Percentiles rank a stretch among this genome's conserved stretches.
Conservation (phyloP, 2,113 vertebrate genomes). For the Zosterops hypoxanthus region DNA sequence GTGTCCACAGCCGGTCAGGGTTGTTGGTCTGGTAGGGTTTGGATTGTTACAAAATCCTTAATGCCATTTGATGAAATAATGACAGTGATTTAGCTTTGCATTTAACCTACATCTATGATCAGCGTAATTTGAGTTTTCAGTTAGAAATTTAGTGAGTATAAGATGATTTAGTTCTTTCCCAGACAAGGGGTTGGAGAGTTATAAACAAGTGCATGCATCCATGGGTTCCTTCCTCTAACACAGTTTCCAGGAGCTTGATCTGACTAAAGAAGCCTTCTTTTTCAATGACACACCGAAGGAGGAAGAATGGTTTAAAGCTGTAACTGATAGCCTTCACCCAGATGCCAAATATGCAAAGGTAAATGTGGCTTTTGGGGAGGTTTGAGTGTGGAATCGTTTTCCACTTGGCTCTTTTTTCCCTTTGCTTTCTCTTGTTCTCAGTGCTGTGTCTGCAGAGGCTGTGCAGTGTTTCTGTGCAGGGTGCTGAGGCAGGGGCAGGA, state of each 20-base stretch:
- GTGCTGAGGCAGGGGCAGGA: not conserved
- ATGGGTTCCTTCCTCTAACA: slow-evolving; percentile 43
- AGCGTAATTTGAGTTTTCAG: not conserved
- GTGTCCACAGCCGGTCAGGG: not conserved
- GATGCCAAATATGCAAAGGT: slow-evolving; percentile 94
- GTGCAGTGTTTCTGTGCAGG: not conserved
- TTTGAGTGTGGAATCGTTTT: not conserved
- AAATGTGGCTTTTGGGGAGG: slow-evolving; percentile 49
- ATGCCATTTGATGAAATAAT: not conserved
- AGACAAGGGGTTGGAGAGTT: not conserved
- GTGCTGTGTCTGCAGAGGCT: not conserved
- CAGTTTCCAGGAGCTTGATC: slow-evolving; percentile 97
- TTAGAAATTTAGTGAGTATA: not conserved
- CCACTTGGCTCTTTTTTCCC: not conserved
- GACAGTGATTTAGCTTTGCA: not conserved
- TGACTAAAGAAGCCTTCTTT: slow-evolving; percentile 97
- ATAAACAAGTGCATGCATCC: not conserved
- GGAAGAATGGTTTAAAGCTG: slow-evolving; percentile 94
- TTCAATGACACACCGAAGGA: slow-evolving; percentile 96
- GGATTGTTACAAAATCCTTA: not conserved
- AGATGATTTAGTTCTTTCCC: slow-evolving; percentile 4
- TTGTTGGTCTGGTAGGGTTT: not conserved
- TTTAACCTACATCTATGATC: not conserved
- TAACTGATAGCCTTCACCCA: slow-evolving; percentile 88
- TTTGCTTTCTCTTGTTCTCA: not conserved